Conservation (phyloP, 2,113 vertebrate genomes). For the Cisticola juncidis region DNA sequence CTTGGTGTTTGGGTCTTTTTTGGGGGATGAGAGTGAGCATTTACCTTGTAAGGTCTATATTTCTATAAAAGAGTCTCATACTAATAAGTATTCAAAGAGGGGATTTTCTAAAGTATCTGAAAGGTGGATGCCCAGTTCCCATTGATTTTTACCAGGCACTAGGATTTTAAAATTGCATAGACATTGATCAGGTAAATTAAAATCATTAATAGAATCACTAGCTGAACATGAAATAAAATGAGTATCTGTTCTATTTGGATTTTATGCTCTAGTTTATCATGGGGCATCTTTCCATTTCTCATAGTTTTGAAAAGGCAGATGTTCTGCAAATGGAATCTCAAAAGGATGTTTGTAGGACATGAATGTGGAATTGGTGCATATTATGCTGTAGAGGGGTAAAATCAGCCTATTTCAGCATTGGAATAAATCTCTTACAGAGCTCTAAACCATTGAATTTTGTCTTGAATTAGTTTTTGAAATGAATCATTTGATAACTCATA, state of each 20-base stretch:
- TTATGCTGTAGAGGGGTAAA: background rate
- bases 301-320: background rate
- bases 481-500: background rate
- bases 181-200: background rate
- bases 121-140: background rate
- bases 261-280: background rate
- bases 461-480: background rate
- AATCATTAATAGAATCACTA: background rate
- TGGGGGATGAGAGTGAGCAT: background rate
- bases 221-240: background rate
- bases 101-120: background rate
- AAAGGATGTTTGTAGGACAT: background rate
- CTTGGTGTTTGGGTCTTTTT: background rate
- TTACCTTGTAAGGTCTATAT: accelerated
- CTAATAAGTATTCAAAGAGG: background rate
- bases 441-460: background rate
- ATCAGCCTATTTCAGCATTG: background rate
- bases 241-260: background rate
- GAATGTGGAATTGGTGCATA: background rate
- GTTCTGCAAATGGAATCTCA: background rate
- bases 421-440: background rate
- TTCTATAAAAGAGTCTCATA: background rate
- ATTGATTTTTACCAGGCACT: background rate
- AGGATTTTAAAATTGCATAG: background rate
- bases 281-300: background rate